phyloP scores from a whole-genome alignment of 2,113 vertebrate species.

The Brachionichthys hirsutus region DNA sequence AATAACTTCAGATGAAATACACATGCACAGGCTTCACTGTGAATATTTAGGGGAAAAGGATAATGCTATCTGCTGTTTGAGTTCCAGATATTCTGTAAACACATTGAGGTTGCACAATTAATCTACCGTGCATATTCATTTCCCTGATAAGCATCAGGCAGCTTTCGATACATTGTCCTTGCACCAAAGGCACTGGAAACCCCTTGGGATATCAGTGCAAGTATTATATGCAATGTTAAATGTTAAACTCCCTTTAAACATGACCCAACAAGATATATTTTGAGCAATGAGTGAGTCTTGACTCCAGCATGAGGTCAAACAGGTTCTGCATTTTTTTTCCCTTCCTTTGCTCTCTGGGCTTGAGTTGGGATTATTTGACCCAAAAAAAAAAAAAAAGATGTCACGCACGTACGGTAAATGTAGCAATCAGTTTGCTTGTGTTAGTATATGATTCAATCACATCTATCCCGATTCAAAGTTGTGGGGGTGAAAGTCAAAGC shows the following conservation, averaged over 20 bases:
- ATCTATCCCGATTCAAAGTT: no score
- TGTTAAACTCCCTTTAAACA: neutral
- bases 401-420: no score
- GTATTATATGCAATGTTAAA: neutral
- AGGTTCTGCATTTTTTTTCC: no score
- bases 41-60: constrained; percentile 1
- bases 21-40: neutral
- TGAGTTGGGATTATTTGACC: no score
- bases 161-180: constrained; percentile 23
- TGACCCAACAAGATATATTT: neutral
- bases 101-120: constrained; percentile 41
- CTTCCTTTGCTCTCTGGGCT: no score
- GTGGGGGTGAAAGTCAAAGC: no score
- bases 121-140: constrained; percentile 36
- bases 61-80: constrained; percentile 9
- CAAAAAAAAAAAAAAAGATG: no score
- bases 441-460: no score
- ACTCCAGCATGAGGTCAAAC: no score
- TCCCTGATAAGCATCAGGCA: constrained; percentile 18
- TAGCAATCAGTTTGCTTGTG: no score
- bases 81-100: constrained; percentile 29
- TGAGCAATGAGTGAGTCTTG: neutral
- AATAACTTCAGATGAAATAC: constrained; percentile 12
- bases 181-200: constrained; percentile 15
- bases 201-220: neutral